Percentiles rank a stretch among this genome's conserved stretches.
These are phyloP conservation scores for Drosophila robusta DNA, from an alignment of 2,888 invertebrate genomes.

Conservation along the genomic window DNA sequence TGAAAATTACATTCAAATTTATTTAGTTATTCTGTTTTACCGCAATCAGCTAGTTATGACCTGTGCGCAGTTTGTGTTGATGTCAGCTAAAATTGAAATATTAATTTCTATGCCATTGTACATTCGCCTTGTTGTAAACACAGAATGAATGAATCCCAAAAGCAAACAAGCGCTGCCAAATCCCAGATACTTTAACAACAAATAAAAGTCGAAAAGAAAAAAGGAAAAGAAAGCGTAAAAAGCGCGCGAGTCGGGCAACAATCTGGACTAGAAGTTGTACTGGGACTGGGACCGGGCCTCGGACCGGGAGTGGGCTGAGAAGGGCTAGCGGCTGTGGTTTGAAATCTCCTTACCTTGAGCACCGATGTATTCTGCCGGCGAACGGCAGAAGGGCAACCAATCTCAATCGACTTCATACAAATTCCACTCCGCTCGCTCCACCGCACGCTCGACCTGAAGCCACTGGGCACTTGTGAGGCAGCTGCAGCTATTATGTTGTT, in stretches of 20 bases:
- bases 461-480: constrained; percentile 40
- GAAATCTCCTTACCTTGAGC: constrained; percentile 58
- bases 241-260: constrained; percentile 25
- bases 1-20: too few species aligned
- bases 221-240: constrained; percentile 27
- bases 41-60: neutral
- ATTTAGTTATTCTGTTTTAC: too few species aligned
- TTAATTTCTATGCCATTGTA: constrained; percentile 43
- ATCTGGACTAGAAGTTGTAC: constrained; percentile 19
- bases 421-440: constrained; percentile 19
- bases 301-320: constrained; percentile 9
- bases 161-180: constrained; percentile 66
- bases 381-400: constrained; percentile 47
- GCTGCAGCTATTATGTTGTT: constrained; percentile 49
- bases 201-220: constrained; percentile 54
- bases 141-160: constrained; percentile 62
- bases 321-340: constrained; percentile 23
- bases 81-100: constrained; percentile 6
- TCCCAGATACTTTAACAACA: constrained; percentile 70
- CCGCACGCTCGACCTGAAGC: constrained; percentile 8
- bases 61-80: neutral
- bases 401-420: constrained; percentile 60
- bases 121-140: constrained; percentile 33
- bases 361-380: constrained; percentile 50
- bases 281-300: constrained; percentile 1